phyloP scores from a whole-genome alignment of 2,797 vertebrate genomes.

The Emys orbicularis region DNA sequence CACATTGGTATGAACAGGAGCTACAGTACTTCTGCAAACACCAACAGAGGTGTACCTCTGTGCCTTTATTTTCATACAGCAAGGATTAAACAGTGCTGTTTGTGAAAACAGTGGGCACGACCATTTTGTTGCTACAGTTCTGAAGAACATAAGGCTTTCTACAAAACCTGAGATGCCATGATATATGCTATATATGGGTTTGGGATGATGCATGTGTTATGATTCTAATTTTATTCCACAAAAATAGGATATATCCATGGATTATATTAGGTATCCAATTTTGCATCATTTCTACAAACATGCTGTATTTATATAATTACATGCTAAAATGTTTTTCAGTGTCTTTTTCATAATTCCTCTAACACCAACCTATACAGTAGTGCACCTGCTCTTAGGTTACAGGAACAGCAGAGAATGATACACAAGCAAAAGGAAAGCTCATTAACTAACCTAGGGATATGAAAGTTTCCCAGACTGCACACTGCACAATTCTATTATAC shows the following conservation, averaged over 20 bases:
- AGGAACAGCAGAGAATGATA: neutral
- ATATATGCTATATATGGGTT: rapidly evolving
- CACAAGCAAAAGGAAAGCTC: neutral
- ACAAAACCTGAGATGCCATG: neutral
- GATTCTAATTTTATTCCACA: neutral
- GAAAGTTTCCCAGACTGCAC: neutral
- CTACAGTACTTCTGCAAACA: neutral
- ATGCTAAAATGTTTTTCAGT: neutral
- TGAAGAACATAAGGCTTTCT: neutral
- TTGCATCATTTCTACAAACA: neutral
- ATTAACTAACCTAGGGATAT: neutral
- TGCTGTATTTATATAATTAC: neutral
- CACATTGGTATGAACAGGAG: neutral
- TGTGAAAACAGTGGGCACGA: neutral
- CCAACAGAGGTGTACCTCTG: neutral
- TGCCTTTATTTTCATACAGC: neutral
- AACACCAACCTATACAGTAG: neutral
- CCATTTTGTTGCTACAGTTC: neutral
- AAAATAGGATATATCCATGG: neutral
- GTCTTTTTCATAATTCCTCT: neutral
- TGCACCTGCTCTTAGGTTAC: neutral
- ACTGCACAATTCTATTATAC: neutral
- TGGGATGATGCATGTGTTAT: neutral
- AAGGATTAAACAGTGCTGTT: neutral
- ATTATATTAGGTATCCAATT: neutral